A percentile compares a stretch with the other conserved stretches of the same genome.
Evolutionary conservation across 2,888 invertebrate species (phyloP).

Genomic region (Halictus quadricinctus): DNA sequence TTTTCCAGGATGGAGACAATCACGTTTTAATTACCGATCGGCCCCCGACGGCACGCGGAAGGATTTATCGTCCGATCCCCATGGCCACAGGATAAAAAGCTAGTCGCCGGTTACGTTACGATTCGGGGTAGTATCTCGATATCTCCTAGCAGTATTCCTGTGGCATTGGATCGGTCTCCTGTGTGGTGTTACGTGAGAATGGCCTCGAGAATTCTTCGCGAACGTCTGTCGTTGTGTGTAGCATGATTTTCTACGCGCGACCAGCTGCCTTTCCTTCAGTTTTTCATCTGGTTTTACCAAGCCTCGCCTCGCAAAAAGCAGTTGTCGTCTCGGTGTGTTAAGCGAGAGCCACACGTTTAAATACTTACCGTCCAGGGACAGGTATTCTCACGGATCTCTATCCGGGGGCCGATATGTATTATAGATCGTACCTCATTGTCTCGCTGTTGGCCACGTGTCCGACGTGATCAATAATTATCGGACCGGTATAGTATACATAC

Average conservation of each 20-base stretch:
- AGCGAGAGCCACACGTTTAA: not conserved
- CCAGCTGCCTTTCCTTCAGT: conserved; percentile 31
- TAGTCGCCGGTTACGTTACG: conserved; percentile 10
- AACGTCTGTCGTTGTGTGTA: conserved; percentile 8
- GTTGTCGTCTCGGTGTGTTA: conserved; percentile 21
- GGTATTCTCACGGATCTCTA: conserved; percentile 18
- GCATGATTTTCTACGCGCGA: conserved; percentile 31
- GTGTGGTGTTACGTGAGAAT: conserved; percentile 51
- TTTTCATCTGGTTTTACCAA: conserved; percentile 38
- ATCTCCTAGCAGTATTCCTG: conserved; percentile 17
- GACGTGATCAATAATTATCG: not conserved
- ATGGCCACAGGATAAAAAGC: conserved; percentile 1
- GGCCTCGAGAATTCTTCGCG: conserved; percentile 47
- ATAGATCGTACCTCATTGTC: conserved; percentile 12
- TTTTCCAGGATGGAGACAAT: not conserved
- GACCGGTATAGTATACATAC: conserved; percentile 14
- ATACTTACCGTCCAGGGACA: not conserved
- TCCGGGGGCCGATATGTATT: not conserved
- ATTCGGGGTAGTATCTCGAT: conserved; percentile 28
- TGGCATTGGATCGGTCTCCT: conserved; percentile 36
- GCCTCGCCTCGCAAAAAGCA: conserved; percentile 12
- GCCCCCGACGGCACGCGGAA: not conserved
- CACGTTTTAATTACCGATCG: not conserved
- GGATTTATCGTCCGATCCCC: conserved; percentile 10
- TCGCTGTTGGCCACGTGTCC: not conserved